Percentiles rank a stretch among this genome's conserved stretches.
These are phyloP conservation scores for Coelinius sp. DNA, from an alignment of 2,888 invertebrate species.

Conservation along the genomic window DNA sequence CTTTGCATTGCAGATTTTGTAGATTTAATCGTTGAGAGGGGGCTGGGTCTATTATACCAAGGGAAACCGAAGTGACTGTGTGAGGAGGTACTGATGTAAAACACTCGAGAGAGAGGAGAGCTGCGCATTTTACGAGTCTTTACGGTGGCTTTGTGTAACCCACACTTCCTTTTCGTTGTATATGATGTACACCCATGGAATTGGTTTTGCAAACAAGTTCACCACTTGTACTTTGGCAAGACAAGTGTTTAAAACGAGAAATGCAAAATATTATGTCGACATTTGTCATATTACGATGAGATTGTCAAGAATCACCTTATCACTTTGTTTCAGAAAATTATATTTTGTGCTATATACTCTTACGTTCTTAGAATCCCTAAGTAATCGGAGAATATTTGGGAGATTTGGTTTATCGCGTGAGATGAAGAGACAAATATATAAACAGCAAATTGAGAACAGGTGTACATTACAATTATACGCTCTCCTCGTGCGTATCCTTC, in stretches of 20 bases:
- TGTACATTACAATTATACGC: too few relatives aligned
- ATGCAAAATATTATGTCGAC: too few relatives aligned
- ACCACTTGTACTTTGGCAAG: slow-evolving; percentile 25
- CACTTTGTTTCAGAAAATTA: too few relatives aligned
- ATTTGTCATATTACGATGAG: too few relatives aligned
- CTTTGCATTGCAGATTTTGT: slow-evolving; percentile 40
- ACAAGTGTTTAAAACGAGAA: slow-evolving; percentile 7
- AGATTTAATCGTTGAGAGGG: slow-evolving; percentile 36
- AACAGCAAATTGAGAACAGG: too few relatives aligned
- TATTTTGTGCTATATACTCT: too few relatives aligned
- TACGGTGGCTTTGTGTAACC: slow-evolving; percentile 32
- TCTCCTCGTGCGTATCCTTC: too few relatives aligned
- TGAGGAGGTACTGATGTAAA: slow-evolving; percentile 19
- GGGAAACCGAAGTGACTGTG: background rate
- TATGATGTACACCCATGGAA: slow-evolving; percentile 16
- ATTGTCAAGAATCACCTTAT: too few relatives aligned
- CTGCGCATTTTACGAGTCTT: slow-evolving; percentile 37
- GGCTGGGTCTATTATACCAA: background rate
- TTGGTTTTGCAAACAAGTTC: slow-evolving; percentile 34
- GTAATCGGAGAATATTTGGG: too few relatives aligned
- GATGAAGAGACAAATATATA: too few relatives aligned
- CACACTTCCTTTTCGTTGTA: slow-evolving; percentile 14
- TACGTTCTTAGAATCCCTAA: too few relatives aligned
- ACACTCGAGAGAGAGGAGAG: slow-evolving; percentile 27
- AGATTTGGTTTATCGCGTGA: too few relatives aligned